Evolutionary conservation across 2,113 vertebrate species (phyloP).

Genomic region (Platysternon megacephalum): DNA sequence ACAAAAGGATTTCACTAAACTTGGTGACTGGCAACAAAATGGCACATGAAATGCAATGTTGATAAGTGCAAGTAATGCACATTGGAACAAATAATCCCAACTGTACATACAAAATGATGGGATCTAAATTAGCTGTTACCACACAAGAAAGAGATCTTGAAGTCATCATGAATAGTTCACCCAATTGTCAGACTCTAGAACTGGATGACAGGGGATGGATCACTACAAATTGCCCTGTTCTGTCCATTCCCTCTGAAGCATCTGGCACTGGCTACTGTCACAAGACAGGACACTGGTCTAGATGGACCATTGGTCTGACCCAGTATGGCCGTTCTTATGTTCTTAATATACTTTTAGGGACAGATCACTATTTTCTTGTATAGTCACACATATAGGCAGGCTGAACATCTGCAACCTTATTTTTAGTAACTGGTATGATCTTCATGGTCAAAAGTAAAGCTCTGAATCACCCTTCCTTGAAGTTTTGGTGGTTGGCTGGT

Average conservation of each 20-base stretch:
- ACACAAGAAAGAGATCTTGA: not conserved
- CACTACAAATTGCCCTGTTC: not conserved
- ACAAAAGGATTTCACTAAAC: not conserved
- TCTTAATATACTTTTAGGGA: not conserved
- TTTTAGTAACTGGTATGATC: not conserved
- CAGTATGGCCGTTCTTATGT: not conserved
- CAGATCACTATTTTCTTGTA: not conserved
- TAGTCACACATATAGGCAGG: not conserved
- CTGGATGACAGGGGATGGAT: not conserved
- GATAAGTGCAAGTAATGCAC: not conserved
- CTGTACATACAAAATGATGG: not conserved
- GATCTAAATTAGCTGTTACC: not conserved
- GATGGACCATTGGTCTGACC: not conserved
- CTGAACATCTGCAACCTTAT: not conserved
- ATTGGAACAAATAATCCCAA: not conserved
- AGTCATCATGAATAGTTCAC: not conserved
- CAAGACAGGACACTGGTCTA: not conserved
- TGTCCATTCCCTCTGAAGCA: not conserved
- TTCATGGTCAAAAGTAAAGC: not conserved
- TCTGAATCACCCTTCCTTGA: not conserved
- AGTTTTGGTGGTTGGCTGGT: not conserved
- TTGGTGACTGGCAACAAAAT: not conserved
- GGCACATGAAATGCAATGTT: not conserved
- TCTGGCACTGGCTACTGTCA: not conserved
- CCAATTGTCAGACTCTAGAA: not conserved